A percentile compares a stretch with the other conserved stretches of the same genome.
Conservation (phyloP, 37 sponge, comb jelly and placozoan genomes). For the Spongia lamella region DNA sequence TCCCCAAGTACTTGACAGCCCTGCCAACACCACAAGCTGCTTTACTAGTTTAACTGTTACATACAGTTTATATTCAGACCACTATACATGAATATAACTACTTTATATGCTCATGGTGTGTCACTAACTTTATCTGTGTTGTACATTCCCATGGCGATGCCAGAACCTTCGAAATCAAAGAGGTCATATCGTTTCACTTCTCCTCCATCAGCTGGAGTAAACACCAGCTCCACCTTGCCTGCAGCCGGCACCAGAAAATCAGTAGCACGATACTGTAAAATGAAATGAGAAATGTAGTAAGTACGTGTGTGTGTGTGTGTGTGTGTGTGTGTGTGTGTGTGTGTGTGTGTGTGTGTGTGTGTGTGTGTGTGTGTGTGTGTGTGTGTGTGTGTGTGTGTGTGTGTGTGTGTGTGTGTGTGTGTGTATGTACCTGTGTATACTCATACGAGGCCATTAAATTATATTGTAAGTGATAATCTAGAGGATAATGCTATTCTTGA, state of each 20-base stretch:
- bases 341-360: no score
- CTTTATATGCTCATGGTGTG: no score
- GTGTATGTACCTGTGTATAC: not conserved
- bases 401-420: no score
- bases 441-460: not conserved
- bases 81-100: no score
- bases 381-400: no score
- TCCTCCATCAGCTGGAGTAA: slow-evolving; percentile 81
- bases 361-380: no score
- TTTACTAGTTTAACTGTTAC: not conserved
- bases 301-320: no score
- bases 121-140: slow-evolving; percentile 81
- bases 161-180: slow-evolving; percentile 79
- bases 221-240: slow-evolving; percentile 85
- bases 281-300: no score
- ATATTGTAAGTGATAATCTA: not conserved
- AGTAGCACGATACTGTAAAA: slow-evolving; percentile 94
- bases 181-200: slow-evolving; percentile 65
- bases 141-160: slow-evolving; percentile 96
- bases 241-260: slow-evolving; percentile 93
- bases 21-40: not conserved
- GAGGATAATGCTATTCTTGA: not conserved
- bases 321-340: no score
- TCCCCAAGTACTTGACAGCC: not conserved
- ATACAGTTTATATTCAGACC: not conserved